Conservation (phyloP, 2,113 vertebrate species). For the Saguinus midas region DNA sequence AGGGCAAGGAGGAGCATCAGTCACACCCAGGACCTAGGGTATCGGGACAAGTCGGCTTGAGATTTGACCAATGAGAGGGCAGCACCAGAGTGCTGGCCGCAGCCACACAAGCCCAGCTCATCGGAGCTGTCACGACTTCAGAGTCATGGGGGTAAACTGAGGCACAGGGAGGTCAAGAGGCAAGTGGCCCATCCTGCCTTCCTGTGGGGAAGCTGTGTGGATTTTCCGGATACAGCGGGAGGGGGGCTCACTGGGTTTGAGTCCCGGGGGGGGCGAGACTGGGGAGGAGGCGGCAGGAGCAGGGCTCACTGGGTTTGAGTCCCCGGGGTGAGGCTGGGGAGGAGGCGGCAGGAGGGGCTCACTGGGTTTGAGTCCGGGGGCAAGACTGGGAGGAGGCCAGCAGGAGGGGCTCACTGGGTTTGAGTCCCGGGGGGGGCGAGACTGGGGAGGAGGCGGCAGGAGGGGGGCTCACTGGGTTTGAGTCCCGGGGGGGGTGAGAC, state of each 20-base stretch:
- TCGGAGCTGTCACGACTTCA: accelerated
- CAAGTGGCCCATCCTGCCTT: neutral
- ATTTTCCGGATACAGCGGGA: too few species aligned
- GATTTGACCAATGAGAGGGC: neutral
- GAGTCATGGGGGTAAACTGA: neutral
- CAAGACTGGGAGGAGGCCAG: neutral
- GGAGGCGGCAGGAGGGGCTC: too few species aligned
- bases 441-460: too few species aligned
- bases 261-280: too few species aligned
- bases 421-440: accelerated
- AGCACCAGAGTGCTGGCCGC: neutral
- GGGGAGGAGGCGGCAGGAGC: too few species aligned
- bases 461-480: too few species aligned
- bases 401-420: too few species aligned
- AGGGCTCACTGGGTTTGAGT: too few species aligned
- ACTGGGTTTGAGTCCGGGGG: too few species aligned
- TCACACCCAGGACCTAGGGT: too few species aligned
- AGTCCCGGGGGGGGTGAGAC: too few species aligned
- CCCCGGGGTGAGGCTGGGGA: too few species aligned
- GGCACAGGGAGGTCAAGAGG: neutral
- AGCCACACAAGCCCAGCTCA: accelerated
- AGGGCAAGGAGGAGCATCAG: neutral
- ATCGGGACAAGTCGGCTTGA: neutral
- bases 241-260: neutral
- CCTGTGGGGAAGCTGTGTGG: neutral